phyloP scores from a whole-genome alignment of 2,888 invertebrate species.

The Cinara cedri region DNA sequence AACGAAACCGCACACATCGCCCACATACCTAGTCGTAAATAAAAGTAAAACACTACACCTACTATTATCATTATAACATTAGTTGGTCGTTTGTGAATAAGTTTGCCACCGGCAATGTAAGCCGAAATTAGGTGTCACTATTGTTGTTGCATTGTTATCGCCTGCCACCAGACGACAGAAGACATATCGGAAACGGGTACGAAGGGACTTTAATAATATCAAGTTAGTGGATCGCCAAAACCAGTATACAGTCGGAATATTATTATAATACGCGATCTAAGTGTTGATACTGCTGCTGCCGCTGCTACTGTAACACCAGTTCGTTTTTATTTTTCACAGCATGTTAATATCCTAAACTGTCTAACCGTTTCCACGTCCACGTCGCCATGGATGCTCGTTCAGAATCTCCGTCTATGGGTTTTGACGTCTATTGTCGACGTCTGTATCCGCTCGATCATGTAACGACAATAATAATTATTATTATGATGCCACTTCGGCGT shows the following conservation, averaged over 20 bases:
- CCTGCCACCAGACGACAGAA: not conserved
- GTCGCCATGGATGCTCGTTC: not conserved
- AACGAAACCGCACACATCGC: not conserved
- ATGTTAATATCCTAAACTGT: slow-evolving; percentile 44
- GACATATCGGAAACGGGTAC: not conserved
- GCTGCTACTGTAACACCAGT: not conserved
- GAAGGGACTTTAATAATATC: not conserved
- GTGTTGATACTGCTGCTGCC: not conserved
- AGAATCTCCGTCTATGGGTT: not conserved
- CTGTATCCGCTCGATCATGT: slow-evolving; percentile 15
- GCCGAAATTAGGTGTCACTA: not conserved
- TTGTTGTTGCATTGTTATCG: not conserved
- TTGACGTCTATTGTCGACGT: slow-evolving; percentile 3
- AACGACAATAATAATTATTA: not conserved
- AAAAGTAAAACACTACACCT: no score
- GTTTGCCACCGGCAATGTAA: no score
- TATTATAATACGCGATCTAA: not conserved
- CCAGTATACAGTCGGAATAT: not conserved
- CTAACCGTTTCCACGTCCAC: slow-evolving; percentile 34
- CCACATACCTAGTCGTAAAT: not conserved
- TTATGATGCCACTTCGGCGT: not conserved
- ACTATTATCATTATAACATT: no score
- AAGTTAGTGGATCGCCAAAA: slow-evolving; percentile 18
- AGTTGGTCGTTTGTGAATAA: no score
- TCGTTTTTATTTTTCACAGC: slow-evolving; percentile 3